Evolutionary conservation across 2,113 vertebrate genomes (phyloP).

Genomic region (Siniperca chuatsi): DNA sequence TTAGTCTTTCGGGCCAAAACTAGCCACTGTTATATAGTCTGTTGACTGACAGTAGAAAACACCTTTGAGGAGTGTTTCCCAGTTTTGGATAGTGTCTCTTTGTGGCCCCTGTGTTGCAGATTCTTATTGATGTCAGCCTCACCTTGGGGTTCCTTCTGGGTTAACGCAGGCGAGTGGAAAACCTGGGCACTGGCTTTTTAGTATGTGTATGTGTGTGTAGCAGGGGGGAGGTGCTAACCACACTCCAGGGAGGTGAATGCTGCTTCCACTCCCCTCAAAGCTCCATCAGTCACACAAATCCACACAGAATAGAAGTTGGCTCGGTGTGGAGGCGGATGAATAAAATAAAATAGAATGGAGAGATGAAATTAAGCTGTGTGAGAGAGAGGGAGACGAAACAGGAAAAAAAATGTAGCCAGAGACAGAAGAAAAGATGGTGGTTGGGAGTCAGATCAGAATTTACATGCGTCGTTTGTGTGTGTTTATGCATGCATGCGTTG

Average conservation of each 20-base stretch:
- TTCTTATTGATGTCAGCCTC: conserved; percentile 30
- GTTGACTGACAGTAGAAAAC: conserved; percentile 5
- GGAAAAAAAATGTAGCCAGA: neutral
- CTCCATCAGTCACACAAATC: conserved; percentile 47
- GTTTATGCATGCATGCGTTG: neutral
- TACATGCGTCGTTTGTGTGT: neutral
- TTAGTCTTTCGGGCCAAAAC: conserved; percentile 2
- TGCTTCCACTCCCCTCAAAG: conserved; percentile 47
- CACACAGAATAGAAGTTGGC: conserved; percentile 35
- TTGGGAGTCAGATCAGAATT: neutral
- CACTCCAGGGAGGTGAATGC: conserved; percentile 43
- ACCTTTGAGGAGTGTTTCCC: conserved; percentile 12
- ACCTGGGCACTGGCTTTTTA: conserved; percentile 22
- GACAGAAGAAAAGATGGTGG: neutral
- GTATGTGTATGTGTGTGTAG: conserved; percentile 15
- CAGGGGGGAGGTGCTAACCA: conserved; percentile 22
- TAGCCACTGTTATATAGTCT: neutral
- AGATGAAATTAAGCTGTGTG: conserved; percentile 18
- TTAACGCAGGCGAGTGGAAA: conserved; percentile 28
- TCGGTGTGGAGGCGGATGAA: conserved; percentile 14
- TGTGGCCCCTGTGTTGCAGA: conserved; percentile 1
- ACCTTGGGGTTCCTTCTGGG: conserved; percentile 24
- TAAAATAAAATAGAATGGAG: conserved; percentile 23
- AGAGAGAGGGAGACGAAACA: neutral
- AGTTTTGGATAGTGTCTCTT: neutral